phyloP scores from a whole-genome alignment of 2,113 vertebrate species.

The Stomatorhinus ivindoensis region DNA sequence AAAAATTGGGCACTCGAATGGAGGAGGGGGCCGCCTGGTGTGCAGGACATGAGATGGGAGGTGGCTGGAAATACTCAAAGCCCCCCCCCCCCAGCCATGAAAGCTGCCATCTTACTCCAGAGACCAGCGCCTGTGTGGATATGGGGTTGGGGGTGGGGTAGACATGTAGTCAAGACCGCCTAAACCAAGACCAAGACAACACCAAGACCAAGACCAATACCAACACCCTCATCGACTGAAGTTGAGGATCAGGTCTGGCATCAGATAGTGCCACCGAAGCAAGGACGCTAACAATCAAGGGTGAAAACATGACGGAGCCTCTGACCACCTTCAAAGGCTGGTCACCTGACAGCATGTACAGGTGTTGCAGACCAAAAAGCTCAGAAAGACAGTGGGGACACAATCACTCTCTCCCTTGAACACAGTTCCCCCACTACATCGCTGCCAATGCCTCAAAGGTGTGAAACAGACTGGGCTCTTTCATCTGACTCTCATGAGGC shows the following conservation, averaged over 20 bases:
- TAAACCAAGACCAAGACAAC: too few species aligned
- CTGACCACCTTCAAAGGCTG: background rate
- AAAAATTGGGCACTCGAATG: background rate
- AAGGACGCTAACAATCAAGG: background rate
- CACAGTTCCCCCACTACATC: background rate
- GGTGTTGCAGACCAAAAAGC: background rate
- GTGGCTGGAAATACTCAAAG: slow-evolving; percentile 5
- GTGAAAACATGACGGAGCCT: background rate
- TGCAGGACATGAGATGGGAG: background rate
- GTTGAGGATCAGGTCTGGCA: background rate
- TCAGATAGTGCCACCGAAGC: background rate
- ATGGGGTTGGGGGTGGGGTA: background rate
- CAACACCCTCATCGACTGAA: background rate
- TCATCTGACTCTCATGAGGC: background rate
- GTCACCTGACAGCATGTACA: background rate
- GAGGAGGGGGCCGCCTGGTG: background rate
- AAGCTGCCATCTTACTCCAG: too few species aligned
- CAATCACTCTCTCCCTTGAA: background rate
- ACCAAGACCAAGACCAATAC: too few species aligned
- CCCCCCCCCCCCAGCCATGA: background rate
- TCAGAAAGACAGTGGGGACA: background rate
- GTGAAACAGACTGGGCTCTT: background rate
- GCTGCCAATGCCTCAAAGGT: background rate
- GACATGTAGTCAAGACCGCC: too few species aligned
- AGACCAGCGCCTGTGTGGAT: background rate